A percentile compares a stretch with the other conserved stretches of the same genome.
Evolutionary conservation across 2,113 vertebrate species (phyloP).

Genomic region (Syrmaticus mikado): DNA sequence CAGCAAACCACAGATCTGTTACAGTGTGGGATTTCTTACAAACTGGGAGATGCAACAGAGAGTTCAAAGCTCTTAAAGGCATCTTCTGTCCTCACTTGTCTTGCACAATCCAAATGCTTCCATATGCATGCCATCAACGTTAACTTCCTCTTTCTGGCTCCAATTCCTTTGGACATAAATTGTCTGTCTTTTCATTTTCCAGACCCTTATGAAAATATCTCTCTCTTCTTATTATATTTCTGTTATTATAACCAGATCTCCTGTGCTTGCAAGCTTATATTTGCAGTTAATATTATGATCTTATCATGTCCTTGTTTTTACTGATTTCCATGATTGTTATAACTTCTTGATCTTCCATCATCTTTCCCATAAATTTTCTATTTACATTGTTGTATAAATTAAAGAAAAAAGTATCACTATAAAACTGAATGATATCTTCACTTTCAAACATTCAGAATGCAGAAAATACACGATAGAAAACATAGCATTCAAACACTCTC

Average conservation of each 20-base stretch:
- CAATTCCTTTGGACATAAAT: neutral
- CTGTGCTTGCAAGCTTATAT: neutral
- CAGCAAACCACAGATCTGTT: neutral
- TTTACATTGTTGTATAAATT: neutral
- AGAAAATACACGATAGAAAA: neutral
- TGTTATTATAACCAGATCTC: neutral
- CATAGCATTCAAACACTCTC: neutral
- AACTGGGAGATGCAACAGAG: neutral
- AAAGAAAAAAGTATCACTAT: neutral
- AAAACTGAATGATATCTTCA: neutral
- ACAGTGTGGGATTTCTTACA: neutral
- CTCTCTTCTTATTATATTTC: neutral
- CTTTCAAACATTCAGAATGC: neutral
- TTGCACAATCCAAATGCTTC: neutral
- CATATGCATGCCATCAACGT: neutral
- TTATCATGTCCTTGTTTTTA: neutral
- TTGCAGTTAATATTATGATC: neutral
- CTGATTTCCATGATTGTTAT: neutral
- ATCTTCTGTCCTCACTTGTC: neutral
- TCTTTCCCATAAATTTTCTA: neutral
- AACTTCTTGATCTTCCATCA: neutral
- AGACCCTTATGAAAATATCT: neutral
- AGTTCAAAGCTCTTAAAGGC: neutral
- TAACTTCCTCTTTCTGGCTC: neutral
- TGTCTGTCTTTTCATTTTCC: neutral